phyloP scores from a whole-genome alignment of 2,113 vertebrate species.

The Corydoras maculifer region DNA sequence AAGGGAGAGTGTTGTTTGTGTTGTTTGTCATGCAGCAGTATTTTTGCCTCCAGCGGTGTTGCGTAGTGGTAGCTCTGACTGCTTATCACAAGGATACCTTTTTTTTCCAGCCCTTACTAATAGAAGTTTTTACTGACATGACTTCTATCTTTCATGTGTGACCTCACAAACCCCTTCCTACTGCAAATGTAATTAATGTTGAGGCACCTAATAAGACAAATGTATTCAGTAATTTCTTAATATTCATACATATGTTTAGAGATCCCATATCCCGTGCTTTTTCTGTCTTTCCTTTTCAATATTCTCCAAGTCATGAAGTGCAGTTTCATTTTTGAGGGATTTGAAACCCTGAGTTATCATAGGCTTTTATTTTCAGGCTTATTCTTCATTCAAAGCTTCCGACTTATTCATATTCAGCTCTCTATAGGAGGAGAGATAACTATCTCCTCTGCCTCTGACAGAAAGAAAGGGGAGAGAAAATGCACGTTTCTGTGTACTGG shows the following conservation, averaged over 20 bases:
- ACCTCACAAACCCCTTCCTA: constrained; percentile 49
- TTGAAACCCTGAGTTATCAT: constrained; percentile 38
- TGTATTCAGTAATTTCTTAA: constrained; percentile 67
- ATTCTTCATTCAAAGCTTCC: constrained; percentile 39
- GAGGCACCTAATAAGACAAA: constrained; percentile 59
- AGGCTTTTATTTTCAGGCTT: constrained; percentile 26
- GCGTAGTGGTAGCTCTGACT: neutral
- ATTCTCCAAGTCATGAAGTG: constrained; percentile 38
- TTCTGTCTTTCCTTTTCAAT: constrained; percentile 8
- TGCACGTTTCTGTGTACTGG: constrained; percentile 28
- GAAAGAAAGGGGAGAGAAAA: constrained; percentile 32
- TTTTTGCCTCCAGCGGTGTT: neutral
- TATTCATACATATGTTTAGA: constrained; percentile 54
- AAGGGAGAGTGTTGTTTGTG: neutral
- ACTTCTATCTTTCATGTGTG: constrained; percentile 49
- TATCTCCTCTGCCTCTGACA: constrained; percentile 41
- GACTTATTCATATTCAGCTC: constrained; percentile 42
- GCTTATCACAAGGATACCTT: constrained; percentile 36
- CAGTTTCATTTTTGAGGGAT: constrained; percentile 48
- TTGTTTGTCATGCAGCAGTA: constrained; percentile 13
- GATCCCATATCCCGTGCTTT: constrained; percentile 33
- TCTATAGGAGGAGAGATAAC: constrained; percentile 43
- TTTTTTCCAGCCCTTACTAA: constrained; percentile 50
- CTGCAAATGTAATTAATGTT: constrained; percentile 64
- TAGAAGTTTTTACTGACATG: constrained; percentile 49